Conservation (phyloP, 2,113 vertebrate genomes). For the Periophthalmodon schlosseri region DNA sequence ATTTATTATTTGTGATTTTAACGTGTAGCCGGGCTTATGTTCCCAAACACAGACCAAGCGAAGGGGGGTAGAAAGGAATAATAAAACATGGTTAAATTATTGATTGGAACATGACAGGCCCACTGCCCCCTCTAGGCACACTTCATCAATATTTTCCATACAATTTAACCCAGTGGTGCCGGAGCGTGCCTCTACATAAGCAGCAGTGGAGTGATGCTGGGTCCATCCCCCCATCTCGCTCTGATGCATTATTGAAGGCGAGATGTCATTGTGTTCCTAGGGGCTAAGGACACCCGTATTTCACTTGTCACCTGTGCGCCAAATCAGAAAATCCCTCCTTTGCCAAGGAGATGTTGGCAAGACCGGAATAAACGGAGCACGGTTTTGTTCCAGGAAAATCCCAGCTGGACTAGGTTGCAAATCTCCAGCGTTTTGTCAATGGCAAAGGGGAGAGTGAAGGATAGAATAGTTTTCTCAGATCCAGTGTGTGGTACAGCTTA, state of each 20-base stretch:
- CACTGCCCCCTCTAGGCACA: conserved; percentile 50
- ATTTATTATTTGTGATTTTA: conserved; percentile 59
- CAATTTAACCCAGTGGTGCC: conserved; percentile 67
- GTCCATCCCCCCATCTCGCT: not conserved
- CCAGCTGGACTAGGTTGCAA: not conserved
- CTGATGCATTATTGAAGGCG: conserved; percentile 60
- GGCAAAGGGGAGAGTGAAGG: conserved; percentile 10
- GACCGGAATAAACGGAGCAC: conserved; percentile 29
- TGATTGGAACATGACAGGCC: conserved; percentile 68
- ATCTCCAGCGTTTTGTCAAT: not conserved
- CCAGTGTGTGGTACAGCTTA: conserved; percentile 31
- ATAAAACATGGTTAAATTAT: conserved; percentile 73
- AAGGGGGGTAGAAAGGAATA: conserved; percentile 55
- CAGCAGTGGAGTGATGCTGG: conserved; percentile 45
- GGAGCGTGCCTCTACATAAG: conserved; percentile 52
- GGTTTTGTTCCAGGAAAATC: conserved; percentile 15
- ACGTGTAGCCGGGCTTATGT: conserved; percentile 29
- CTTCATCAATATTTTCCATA: conserved; percentile 76
- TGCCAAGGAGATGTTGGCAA: conserved; percentile 33
- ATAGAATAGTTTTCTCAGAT: conserved; percentile 37
- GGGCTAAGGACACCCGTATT: conserved; percentile 20
- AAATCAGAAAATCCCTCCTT: conserved; percentile 15
- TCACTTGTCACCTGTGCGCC: conserved; percentile 25
- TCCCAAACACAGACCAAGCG: conserved; percentile 38
- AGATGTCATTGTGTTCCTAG: conserved; percentile 22